Conservation (phyloP, 2,113 vertebrate species). For the Tringa solitaria region DNA sequence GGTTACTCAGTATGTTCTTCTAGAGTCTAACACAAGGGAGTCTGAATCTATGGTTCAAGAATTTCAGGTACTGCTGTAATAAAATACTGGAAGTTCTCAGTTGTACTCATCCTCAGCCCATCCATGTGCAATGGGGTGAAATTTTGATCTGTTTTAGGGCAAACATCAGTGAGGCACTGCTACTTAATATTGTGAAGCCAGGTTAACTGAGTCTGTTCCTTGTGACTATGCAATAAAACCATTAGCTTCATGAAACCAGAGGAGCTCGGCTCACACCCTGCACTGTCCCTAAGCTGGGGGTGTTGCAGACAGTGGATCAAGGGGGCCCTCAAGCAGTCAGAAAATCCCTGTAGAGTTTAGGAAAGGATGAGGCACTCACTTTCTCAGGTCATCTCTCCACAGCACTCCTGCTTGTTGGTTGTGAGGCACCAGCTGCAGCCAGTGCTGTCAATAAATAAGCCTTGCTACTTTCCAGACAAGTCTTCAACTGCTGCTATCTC, state of each 20-base stretch:
- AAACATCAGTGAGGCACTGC: not conserved
- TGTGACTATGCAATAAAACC: not conserved
- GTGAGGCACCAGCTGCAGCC: not conserved
- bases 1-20: not conserved
- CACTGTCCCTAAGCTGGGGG: not conserved
- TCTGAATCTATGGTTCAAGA: not conserved
- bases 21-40: not conserved
- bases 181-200: not conserved
- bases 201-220: not conserved
- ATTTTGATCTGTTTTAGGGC: not conserved
- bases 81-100: not conserved
- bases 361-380: not conserved
- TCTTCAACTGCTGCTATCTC: not conserved
- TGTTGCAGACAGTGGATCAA: not conserved
- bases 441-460: not conserved
- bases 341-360: not conserved
- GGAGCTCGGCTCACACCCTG: not conserved
- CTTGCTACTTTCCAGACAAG: not conserved
- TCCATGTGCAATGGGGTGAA: not conserved
- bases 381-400: not conserved
- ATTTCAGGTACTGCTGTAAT: not conserved
- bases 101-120: not conserved
- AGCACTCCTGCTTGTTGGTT: not conserved
- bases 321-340: not conserved
- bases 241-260: not conserved